phyloP scores from a whole-genome alignment of 2,888 invertebrate species.

The Drosophila birchii region DNA sequence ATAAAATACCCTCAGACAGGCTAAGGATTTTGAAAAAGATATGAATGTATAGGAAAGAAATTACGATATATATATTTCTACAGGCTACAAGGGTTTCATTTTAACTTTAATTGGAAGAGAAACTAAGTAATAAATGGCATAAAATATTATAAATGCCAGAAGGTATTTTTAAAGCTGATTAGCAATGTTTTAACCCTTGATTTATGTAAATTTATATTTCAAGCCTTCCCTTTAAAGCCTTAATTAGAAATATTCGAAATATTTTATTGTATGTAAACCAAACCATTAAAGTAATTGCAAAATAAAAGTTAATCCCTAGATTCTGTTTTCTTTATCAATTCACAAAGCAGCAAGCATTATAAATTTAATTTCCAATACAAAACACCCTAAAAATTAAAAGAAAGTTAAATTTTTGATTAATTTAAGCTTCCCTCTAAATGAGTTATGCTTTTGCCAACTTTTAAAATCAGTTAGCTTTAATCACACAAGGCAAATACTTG shows the following conservation, averaged over 20 bases:
- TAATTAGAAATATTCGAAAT: neutral
- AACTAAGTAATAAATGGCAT: neutral
- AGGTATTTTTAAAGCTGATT: neutral
- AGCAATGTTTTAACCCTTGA: neutral
- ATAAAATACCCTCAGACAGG: conserved; percentile 29
- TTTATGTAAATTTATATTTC: neutral
- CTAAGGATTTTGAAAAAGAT: neutral
- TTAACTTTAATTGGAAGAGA: too few species aligned
- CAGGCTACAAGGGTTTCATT: neutral
- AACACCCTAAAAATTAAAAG: neutral
- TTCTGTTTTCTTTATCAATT: neutral
- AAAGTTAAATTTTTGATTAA: neutral
- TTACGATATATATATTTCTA: neutral
- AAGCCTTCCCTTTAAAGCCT: neutral
- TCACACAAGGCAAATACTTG: conserved; percentile 37
- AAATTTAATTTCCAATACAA: neutral
- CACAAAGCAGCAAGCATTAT: neutral
- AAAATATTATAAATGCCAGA: neutral
- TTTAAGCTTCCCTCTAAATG: neutral
- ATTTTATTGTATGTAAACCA: neutral
- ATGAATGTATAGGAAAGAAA: neutral
- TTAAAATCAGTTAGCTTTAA: conserved; percentile 12
- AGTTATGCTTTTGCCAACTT: neutral
- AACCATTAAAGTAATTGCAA: neutral
- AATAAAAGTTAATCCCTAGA: neutral